Base-by-base conservation (phyloP, 1,140 invertebrate species). In the Leptoteleia sp. region DNA sequence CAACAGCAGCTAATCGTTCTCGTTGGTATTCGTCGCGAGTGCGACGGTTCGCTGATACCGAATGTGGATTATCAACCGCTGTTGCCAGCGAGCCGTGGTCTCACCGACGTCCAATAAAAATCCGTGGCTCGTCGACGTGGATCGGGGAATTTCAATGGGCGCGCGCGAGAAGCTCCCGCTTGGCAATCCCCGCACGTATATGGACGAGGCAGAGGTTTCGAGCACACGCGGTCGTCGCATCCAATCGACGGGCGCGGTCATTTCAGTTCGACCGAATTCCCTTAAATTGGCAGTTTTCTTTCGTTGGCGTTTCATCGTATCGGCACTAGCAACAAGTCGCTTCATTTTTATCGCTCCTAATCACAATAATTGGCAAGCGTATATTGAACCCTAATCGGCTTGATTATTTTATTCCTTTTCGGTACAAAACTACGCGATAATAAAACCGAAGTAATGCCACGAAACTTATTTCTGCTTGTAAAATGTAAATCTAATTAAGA, bases 231-330 rank as follows among this genome's bases (percentile, higher is more conserved):
- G 67, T 62, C 61, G 61, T 67, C 61, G 61, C 65, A 22, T 71
- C 67, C 68, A 62, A 78, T 78, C 61, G 61, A 79, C 76, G 68
- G 76, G 76, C 37, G 76, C 62, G 76, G 76, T 68, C 68, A 33
- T 43, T 42, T 52, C 25, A 16, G 54, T 61, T 54, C 68, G 52
- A 45, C 59, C 38, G 33, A 43, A 65, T 71, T 67, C 17, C 43
- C 29, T n/a, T n/a, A 15, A 29, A 16, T 35, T 22, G 35, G 0
- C 2, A 5, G 4, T 31, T 48, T 48, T 5, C 15, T 35, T 33
- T 6, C 33, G 11, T 37, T 37, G n/a, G n/a, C n/a, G n/a, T n/a
- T n/a, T n/a, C n/a, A n/a, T n/a, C n/a, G n/a, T n/a, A n/a, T n/a
- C n/a, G n/a, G n/a, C n/a, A n/a, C n/a, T n/a, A n/a, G n/a, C n/a